Percentiles rank a stretch among this genome's conserved stretches.
Conservation (phyloP, 2,888 invertebrate genomes). For the Erebia aethiops region DNA sequence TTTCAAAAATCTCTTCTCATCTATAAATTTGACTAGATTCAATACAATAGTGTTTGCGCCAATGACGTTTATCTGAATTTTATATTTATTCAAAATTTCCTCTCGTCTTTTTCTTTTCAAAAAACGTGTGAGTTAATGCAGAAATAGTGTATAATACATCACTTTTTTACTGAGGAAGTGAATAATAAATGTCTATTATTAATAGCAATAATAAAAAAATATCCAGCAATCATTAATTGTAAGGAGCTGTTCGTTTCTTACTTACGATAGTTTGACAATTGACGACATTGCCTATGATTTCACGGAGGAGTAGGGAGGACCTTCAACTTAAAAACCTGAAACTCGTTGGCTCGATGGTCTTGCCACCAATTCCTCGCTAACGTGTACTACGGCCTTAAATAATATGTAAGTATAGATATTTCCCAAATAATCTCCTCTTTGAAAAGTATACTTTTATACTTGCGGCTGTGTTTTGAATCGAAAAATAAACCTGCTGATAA, state of each 20-base stretch:
- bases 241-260: conserved; percentile 39
- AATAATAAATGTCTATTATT: conserved; percentile 49
- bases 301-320: background rate
- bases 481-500: no score
- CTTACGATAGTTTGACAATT: background rate
- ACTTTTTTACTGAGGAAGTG: conserved; percentile 73
- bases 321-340: background rate
- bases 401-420: no score
- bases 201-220: conserved; percentile 56
- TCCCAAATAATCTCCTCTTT: no score
- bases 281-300: no score
- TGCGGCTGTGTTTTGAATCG: no score
- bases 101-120: conserved; percentile 5
- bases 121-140: conserved; percentile 33
- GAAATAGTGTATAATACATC: conserved; percentile 48
- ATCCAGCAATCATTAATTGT: conserved; percentile 48
- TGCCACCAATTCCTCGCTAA: no score
- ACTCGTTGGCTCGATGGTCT: no score
- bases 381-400: no score
- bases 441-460: no score
- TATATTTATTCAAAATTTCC: conserved; percentile 42
- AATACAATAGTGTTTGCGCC: conserved; percentile 68
- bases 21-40: conserved; percentile 81
- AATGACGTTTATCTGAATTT: conserved; percentile 65
- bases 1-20: conserved; percentile 46